Evolutionary conservation across 2,113 vertebrate genomes (phyloP), one percentile per base, ranked within the genome.

Genomic region (Shinisaurus crocodilurus): DNA sequence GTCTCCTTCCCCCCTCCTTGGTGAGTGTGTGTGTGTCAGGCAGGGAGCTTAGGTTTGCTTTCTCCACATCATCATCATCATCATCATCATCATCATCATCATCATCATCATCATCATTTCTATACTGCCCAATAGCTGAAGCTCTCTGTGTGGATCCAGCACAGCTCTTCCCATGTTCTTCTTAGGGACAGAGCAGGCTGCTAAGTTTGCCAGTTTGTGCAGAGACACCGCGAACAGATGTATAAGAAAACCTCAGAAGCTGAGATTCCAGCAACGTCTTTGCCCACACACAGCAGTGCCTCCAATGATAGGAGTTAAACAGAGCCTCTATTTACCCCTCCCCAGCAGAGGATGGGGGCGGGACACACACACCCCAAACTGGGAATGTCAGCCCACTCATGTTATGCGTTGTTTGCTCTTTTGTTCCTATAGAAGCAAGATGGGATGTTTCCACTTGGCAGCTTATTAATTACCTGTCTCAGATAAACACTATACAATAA

Each of bases 401-500:
- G 27, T 54, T 67, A 43, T 37, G 48, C 15, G 27, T 48, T 67
- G 57, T 70, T 80, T 77, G 60, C 74, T 86, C 83, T 86, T 86
- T 85, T 79, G 45, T 86, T n/a, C 60, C 63, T 54, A 9, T 15
- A 34, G 27, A 25, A 63, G 63, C 54, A 16, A 20, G 75, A 86
- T 86, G n/a, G 75, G 83, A n/a, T 79, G 34, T 86, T 86, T 90
- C 27, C 83, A 79, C 83, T 80, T 79, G 89, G 82, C 89, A 77
- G 74, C 45, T 48, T 48, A 85, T 57, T 80, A 54, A 90, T 67
- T 48, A 40, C 10, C 32, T 20, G 60, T 43, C 82, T 40, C 74
- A 4, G 43, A 70, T 90, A 77, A 85, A 67, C 57, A 48, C 3
- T 20, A 69, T 67, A 85, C 89, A 85, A 90, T 79, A 69, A 79